These are phyloP conservation scores for Vanessa atalanta DNA, from an alignment of 1,140 invertebrate genomes.

Conservation along the genomic window DNA sequence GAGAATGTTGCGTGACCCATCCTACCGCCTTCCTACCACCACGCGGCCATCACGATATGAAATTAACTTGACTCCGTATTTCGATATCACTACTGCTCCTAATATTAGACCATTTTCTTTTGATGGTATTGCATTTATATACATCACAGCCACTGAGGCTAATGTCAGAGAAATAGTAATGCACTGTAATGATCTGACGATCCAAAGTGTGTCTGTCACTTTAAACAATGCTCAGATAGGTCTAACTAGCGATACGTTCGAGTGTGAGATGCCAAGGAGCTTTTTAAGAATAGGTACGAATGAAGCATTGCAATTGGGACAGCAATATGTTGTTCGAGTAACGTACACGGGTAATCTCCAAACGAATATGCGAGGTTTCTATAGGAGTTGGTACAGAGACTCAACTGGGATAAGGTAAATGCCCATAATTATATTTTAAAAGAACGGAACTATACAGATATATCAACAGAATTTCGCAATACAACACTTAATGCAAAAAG, in stretches of 20 bases:
- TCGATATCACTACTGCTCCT: constrained; percentile 64
- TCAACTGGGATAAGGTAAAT: constrained; percentile 56
- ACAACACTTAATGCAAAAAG: no score
- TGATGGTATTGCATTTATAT: constrained; percentile 82
- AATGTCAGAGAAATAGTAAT: constrained; percentile 81
- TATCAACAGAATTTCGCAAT: no score
- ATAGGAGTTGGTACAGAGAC: constrained; percentile 80
- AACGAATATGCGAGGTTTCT: constrained; percentile 81
- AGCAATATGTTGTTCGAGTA: constrained; percentile 54
- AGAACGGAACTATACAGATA: neutral
- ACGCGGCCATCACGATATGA: constrained; percentile 81
- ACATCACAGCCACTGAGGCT: constrained; percentile 45
- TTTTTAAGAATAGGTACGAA: constrained; percentile 59
- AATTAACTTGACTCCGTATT: constrained; percentile 82
- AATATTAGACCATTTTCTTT: constrained; percentile 81
- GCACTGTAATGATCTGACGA: constrained; percentile 83
- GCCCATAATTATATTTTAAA: neutral
- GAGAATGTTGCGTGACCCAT: constrained; percentile 49
- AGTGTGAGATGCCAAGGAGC: constrained; percentile 55
- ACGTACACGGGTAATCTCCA: constrained; percentile 76
- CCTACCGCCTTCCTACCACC: constrained; percentile 61
- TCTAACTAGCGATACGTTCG: constrained; percentile 38
- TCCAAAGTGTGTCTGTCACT: constrained; percentile 50
- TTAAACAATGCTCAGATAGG: constrained; percentile 28
- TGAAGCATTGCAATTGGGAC: constrained; percentile 35